Evolutionary conservation across 2,888 invertebrate genomes (phyloP), one percentile per base, ranked within the genome.

Genomic region (Lasioglossum calceatum): DNA sequence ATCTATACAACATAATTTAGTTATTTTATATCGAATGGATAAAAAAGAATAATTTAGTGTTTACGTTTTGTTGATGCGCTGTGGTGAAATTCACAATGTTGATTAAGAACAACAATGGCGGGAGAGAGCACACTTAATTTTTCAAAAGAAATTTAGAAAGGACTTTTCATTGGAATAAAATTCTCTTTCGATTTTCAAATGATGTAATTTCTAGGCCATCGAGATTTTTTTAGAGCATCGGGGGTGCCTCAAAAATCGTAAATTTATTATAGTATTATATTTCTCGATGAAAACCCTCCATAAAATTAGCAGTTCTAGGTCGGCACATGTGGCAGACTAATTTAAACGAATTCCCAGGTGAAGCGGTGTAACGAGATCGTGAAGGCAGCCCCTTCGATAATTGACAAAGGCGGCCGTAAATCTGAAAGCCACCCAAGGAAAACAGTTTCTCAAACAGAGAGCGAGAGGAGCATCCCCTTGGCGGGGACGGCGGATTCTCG

Each of bases 391-490:
- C 70, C 54, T n/a, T 78, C 27, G 39, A 23, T 39, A 71, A 78
- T 71, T 50, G 54, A 42, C 50, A 50, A 36, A 36, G 50, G 14
- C 16, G 12, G 12, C 36, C 12, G 44, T 54, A 54, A 74, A 74
- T 74, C 50, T 54, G 19, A 70, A 27, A 71, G 50, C 32, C 58
- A 42, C 27, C 79, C 19, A 44, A 79, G 72, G 32, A 27, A 79
- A 72, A 47, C 32, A 70, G 7, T 72, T n/a, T 54, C 50, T 50
- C 79, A 72, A 79, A 72, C 54, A 70, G 67, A 58, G n/a, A 12
- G 12, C 19, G 64, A 36, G 32, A 32, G 61, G 27, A 32, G 27
- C 32, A 23, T 19, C 27, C 71, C 54, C 71, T 19, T 58, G 50
- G 72, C 23, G 16, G 58, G 42, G 27, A 2, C 27, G 23, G 14